Percentiles rank a stretch among this genome's conserved stretches.
Conservation (phyloP, 2,797 vertebrate species). For the Sebastes cheni region DNA sequence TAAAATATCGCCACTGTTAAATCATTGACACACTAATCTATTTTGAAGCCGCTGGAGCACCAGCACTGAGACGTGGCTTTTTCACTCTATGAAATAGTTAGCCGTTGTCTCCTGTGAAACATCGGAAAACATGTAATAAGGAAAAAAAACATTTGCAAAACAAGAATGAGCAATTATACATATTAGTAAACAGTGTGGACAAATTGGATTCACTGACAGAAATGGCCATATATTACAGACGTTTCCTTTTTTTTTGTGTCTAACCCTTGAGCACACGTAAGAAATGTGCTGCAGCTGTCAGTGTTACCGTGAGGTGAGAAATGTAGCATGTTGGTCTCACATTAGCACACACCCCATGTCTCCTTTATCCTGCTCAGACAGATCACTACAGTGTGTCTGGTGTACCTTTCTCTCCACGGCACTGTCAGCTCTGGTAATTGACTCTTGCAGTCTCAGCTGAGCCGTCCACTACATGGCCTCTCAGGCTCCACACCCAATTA, state of each 20-base stretch:
- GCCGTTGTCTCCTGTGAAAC: neutral
- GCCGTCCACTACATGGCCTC: slow-evolving; percentile 69
- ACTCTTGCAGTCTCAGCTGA: slow-evolving; percentile 70
- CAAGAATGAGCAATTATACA: neutral
- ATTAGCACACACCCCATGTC: slow-evolving; percentile 43
- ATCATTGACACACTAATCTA: slow-evolving; percentile 46
- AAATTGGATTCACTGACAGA: slow-evolving; percentile 3
- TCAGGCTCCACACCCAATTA: slow-evolving; percentile 74
- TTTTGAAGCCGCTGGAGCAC: slow-evolving; percentile 20
- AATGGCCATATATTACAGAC: neutral
- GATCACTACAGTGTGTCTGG: slow-evolving; percentile 56
- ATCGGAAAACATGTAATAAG: neutral
- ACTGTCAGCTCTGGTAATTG: slow-evolving; percentile 76
- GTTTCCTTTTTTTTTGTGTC: neutral
- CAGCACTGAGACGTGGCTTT: neutral
- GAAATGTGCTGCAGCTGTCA: slow-evolving; percentile 23
- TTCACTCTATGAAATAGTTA: slow-evolving; percentile 15
- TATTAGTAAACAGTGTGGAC: neutral
- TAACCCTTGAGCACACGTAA: neutral
- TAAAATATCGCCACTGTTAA: slow-evolving; percentile 48
- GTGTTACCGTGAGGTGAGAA: slow-evolving; percentile 29
- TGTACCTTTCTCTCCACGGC: slow-evolving; percentile 66
- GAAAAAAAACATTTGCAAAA: neutral
- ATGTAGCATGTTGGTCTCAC: slow-evolving; percentile 54
- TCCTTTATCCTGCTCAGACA: slow-evolving; percentile 60